Evolutionary conservation across 2,797 vertebrate genomes (phyloP).

Genomic region (Nannoperca australis): DNA sequence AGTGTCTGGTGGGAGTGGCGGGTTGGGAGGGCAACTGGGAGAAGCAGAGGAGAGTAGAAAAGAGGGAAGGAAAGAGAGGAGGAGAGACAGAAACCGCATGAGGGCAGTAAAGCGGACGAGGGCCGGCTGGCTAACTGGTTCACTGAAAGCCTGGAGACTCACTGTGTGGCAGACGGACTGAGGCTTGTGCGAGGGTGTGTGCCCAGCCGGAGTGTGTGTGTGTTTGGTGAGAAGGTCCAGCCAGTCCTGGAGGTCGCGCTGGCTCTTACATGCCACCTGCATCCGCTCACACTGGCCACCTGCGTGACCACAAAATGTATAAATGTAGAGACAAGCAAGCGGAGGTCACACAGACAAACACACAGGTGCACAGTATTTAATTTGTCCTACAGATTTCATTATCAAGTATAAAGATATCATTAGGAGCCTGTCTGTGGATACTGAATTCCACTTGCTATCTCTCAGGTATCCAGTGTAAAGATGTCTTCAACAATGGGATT

Average conservation of each 20-base stretch:
- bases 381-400: no score
- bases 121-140: neutral
- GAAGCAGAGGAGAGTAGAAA: neutral
- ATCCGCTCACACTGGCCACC: constrained; percentile 95
- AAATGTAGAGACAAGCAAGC: neutral
- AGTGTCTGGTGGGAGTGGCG: constrained; percentile 90
- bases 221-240: constrained; percentile 95
- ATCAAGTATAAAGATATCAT: no score
- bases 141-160: constrained; percentile 57
- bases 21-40: constrained; percentile 92
- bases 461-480: neutral
- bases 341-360: neutral
- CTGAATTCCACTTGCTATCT: neutral
- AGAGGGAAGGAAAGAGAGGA: neutral
- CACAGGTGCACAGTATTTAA: neutral
- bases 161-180: constrained; percentile 93
- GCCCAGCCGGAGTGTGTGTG: constrained; percentile 87
- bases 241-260: constrained; percentile 94
- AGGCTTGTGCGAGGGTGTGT: constrained; percentile 86
- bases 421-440: neutral
- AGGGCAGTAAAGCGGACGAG: fast-evolving
- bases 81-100: neutral
- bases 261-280: constrained; percentile 92
- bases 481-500: neutral
- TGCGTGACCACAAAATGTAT: constrained; percentile 56